Conservation (phyloP, 2,888 invertebrate genomes). For the Agrochola circellaris region DNA sequence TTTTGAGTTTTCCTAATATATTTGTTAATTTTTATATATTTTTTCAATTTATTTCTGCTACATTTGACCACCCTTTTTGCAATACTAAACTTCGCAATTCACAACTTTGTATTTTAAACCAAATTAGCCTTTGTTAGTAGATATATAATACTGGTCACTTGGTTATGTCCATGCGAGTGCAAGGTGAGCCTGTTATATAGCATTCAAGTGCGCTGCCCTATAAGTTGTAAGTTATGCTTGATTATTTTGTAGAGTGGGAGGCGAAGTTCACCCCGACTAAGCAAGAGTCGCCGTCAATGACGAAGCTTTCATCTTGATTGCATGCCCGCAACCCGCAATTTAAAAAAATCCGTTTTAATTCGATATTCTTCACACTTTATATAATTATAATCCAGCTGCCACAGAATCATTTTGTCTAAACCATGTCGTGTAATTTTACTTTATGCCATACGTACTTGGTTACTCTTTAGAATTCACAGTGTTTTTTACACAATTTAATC, state of each 20-base stretch:
- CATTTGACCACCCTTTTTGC: too few species aligned
- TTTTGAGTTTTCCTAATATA: too few species aligned
- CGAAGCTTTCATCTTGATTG: constrained; percentile 81
- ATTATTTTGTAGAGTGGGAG: constrained; percentile 50
- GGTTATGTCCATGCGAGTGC: neutral
- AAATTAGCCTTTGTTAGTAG: neutral
- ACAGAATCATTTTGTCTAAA: constrained; percentile 35
- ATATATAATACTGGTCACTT: neutral
- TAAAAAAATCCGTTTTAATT: constrained; percentile 69
- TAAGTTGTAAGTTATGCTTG: constrained; percentile 45
- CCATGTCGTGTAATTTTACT: constrained; percentile 4
- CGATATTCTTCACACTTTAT: constrained; percentile 73
- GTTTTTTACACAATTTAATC: neutral
- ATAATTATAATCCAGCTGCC: constrained; percentile 65
- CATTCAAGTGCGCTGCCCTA: too few species aligned
- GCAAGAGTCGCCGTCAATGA: constrained; percentile 59
- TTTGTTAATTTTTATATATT: too few species aligned
- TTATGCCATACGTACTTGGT: neutral
- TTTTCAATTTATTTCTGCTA: too few species aligned
- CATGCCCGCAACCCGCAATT: constrained; percentile 75
- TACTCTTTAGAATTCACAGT: neutral
- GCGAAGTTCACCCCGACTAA: constrained; percentile 30
- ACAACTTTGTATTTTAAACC: neutral
- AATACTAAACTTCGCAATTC: neutral
- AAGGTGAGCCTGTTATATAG: too few species aligned